Conservation (phyloP, 2,797 vertebrate genomes). For the Coregonus ussuriensis region DNA sequence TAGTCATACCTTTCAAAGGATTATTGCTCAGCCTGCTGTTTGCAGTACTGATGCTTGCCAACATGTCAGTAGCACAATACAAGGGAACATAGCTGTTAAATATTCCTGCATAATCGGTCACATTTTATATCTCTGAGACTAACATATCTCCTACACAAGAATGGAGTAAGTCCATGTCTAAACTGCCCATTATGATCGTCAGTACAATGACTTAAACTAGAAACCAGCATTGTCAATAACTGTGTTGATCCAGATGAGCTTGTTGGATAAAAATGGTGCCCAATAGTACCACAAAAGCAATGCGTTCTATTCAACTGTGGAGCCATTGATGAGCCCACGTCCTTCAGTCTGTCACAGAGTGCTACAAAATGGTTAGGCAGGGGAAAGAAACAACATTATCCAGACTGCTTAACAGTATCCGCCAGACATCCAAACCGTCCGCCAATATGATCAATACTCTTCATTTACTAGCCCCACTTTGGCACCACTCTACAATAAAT, state of each 20-base stretch:
- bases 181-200: neutral
- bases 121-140: no score
- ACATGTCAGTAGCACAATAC: no score
- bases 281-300: slow-evolving; percentile 3
- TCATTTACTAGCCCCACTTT: slow-evolving; percentile 5
- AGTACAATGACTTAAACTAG: neutral
- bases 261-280: neutral
- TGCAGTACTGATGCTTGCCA: no score
- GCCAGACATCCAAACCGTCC: slow-evolving; percentile 5
- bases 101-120: neutral
- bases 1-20: neutral
- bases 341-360: neutral
- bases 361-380: neutral
- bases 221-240: neutral
- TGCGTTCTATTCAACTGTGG: neutral
- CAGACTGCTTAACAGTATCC: neutral
- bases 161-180: no score
- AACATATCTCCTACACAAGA: no score
- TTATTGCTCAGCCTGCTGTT: no score
- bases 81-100: neutral
- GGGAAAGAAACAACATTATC: neutral
- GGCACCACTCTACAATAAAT: slow-evolving; percentile 8
- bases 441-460: slow-evolving; percentile 13
- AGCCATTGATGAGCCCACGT: neutral
- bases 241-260: neutral